These are phyloP conservation scores for Poecilus cupreus DNA, from an alignment of 2,888 invertebrate species.

Conservation along the genomic window DNA sequence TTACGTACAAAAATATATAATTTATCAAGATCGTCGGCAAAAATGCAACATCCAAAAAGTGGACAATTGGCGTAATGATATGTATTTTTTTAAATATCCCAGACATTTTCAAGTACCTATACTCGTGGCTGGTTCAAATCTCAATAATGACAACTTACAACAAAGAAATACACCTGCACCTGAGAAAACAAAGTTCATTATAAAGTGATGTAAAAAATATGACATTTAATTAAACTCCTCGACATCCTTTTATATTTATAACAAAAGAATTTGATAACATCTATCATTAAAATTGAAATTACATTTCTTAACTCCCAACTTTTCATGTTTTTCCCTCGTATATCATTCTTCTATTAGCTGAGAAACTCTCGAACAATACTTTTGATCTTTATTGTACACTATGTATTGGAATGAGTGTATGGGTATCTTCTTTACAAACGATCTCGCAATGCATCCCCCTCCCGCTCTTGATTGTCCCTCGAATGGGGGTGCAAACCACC, in stretches of 20 bases:
- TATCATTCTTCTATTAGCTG: not conserved
- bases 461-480: not conserved
- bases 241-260: not conserved
- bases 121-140: too few species aligned
- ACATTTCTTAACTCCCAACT: slow-evolving; percentile 19
- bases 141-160: too few species aligned
- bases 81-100: too few species aligned
- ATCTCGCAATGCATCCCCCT: slow-evolving; percentile 29
- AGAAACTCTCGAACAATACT: not conserved
- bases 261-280: slow-evolving; percentile 37
- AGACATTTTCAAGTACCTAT: too few species aligned
- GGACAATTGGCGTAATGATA: too few species aligned
- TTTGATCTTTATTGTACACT: slow-evolving; percentile 20
- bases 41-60: too few species aligned
- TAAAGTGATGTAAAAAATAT: not conserved
- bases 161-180: too few species aligned
- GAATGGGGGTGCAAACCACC: not conserved
- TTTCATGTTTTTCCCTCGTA: slow-evolving; percentile 11
- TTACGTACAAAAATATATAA: too few species aligned
- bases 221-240: slow-evolving; percentile 9
- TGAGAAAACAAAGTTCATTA: too few species aligned
- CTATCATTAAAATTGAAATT: slow-evolving; percentile 33
- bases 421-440: slow-evolving; percentile 52
- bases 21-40: too few species aligned
- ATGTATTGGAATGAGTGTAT: slow-evolving; percentile 24